phyloP scores from a whole-genome alignment of 2,113 vertebrate genomes.

The Tupaia chinensis region DNA sequence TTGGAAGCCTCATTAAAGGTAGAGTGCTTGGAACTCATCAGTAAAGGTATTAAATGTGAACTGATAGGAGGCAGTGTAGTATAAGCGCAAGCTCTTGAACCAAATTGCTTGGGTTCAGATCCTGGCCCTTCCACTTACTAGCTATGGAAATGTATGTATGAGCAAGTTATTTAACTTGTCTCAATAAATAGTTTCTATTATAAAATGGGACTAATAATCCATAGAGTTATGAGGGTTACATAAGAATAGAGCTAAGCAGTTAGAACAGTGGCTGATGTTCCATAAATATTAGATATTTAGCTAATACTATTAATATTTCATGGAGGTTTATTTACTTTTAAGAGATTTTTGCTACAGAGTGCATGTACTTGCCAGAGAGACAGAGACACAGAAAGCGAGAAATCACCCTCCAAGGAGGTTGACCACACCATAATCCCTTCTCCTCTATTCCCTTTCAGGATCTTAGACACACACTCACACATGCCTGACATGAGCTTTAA shows the following conservation, averaged over 20 bases:
- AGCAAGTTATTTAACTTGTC: not conserved
- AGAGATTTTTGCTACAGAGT: too few species aligned
- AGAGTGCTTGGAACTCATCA: not conserved
- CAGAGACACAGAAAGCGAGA: too few species aligned
- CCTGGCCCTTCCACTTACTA: not conserved
- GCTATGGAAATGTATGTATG: not conserved
- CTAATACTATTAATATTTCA: not conserved
- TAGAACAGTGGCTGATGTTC: not conserved
- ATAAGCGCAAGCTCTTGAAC: not conserved
- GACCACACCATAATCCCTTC: too few species aligned
- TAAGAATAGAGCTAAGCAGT: not conserved
- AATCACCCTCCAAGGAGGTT: too few species aligned
- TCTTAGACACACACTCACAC: too few species aligned
- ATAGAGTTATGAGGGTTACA: not conserved
- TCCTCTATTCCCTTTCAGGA: too few species aligned
- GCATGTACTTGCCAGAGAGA: too few species aligned
- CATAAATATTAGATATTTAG: constrained; percentile 19
- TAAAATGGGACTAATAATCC: not conserved
- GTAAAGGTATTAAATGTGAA: not conserved
- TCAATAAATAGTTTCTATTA: not conserved
- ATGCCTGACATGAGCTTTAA: too few species aligned
- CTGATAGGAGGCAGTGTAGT: not conserved
- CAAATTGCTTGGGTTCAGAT: not conserved
- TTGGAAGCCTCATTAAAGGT: not conserved
- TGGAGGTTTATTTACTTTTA: not conserved